Conservation (phyloP, 2,113 vertebrate species). For the Cygnus atratus region DNA sequence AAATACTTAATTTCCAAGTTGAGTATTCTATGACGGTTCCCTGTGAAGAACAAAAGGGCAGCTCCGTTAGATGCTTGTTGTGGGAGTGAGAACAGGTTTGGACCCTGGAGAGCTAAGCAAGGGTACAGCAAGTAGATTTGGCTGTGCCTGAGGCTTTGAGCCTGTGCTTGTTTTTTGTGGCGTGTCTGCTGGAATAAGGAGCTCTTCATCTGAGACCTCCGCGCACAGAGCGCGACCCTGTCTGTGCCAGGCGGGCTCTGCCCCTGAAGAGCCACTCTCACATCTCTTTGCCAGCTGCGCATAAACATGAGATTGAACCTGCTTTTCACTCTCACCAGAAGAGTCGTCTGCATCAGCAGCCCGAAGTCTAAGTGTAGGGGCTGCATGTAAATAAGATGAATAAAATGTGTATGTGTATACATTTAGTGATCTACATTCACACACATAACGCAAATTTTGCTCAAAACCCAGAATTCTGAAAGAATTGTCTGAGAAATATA, state of each 20-base stretch:
- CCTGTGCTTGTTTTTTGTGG: slow-evolving; percentile 9
- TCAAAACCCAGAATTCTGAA: not conserved
- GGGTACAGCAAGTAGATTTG: not conserved
- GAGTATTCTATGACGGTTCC: not conserved
- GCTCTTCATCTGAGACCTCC: slow-evolving; percentile 10
- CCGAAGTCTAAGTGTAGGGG: not conserved
- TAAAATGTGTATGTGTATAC: not conserved
- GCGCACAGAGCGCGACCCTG: not conserved
- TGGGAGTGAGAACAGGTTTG: not conserved
- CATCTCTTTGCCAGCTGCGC: not conserved
- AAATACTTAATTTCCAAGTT: not conserved
- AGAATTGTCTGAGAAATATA: not conserved
- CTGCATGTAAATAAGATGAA: not conserved
- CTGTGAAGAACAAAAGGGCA: slow-evolving; percentile 3
- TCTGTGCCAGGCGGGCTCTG: not conserved
- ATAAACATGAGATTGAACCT: not conserved
- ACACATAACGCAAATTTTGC: not conserved
- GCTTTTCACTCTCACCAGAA: not conserved
- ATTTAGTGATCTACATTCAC: not conserved
- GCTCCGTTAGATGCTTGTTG: fast-evolving
- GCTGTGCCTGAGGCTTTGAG: slow-evolving; percentile 31
- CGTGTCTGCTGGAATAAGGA: not conserved
- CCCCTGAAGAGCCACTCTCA: not conserved
- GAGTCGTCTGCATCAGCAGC: not conserved
- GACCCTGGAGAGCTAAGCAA: slow-evolving; percentile 13